A percentile compares a stretch with the other conserved stretches of the same genome.
These are phyloP conservation scores for Drosophila macrothrix DNA, from an alignment of 2,888 invertebrate species.

Conservation along the genomic window DNA sequence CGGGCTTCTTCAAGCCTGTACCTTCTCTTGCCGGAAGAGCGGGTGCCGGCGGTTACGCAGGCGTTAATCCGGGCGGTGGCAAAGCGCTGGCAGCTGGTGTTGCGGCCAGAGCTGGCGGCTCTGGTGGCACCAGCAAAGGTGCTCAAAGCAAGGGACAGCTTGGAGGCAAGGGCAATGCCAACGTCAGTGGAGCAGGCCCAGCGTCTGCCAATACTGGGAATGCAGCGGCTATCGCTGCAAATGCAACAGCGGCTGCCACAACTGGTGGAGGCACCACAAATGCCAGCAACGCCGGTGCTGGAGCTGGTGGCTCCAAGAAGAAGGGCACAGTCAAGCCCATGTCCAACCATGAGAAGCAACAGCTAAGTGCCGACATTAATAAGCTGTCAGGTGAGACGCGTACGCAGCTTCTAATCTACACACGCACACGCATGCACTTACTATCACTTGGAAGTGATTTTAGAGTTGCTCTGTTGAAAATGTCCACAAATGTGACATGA, in stretches of 20 bases:
- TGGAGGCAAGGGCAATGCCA: slow-evolving; percentile 55
- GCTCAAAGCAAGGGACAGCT: slow-evolving; percentile 77
- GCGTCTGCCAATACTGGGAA: slow-evolving; percentile 44
- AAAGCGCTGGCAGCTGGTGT: slow-evolving; percentile 75
- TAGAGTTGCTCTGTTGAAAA: no score
- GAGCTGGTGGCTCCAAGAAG: slow-evolving; percentile 93
- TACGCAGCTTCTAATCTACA: slow-evolving; percentile 3
- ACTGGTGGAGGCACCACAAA: slow-evolving; percentile 44
- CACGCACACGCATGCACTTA: no score
- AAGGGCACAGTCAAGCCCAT: slow-evolving; percentile 99
- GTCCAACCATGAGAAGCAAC: slow-evolving; percentile 99
- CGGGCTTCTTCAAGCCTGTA: slow-evolving; percentile 98
- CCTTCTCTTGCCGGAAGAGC: slow-evolving; percentile 85
- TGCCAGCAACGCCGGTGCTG: slow-evolving; percentile 57
- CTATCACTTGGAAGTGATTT: no score
- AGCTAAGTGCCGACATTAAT: slow-evolving; percentile 99
- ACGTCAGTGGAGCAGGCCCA: slow-evolving; percentile 14
- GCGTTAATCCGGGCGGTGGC: slow-evolving; percentile 52
- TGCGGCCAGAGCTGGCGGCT: slow-evolving; percentile 64
- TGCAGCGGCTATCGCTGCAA: slow-evolving; percentile 47
- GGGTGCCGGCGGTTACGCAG: slow-evolving; percentile 72
- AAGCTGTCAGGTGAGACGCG: slow-evolving; percentile 94
- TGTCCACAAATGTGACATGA: not conserved
- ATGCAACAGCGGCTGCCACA: slow-evolving; percentile 50
- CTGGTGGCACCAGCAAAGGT: slow-evolving; percentile 77